Conservation (phyloP, 2,797 vertebrate species). For the Coregonus sp. region DNA sequence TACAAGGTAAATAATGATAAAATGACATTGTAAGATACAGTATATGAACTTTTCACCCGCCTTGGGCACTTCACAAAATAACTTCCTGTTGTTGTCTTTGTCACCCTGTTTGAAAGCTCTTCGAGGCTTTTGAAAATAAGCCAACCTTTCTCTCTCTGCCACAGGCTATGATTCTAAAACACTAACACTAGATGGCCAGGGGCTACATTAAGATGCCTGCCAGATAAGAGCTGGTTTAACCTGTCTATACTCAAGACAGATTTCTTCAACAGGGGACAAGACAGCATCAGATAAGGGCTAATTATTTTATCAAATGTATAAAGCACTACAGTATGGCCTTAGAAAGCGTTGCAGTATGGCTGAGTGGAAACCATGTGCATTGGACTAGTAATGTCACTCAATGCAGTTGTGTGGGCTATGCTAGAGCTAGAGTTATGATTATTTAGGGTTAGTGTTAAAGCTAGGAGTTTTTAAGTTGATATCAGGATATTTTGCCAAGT, state of each 20-base stretch:
- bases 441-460: not conserved
- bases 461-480: not conserved
- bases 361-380: not conserved
- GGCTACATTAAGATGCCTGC: slow-evolving; percentile 42
- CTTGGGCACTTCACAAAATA: slow-evolving; percentile 61
- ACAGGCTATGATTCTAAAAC: slow-evolving; percentile 54
- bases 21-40: no score
- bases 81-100: slow-evolving; percentile 73
- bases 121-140: slow-evolving; percentile 65
- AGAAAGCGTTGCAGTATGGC: not conserved
- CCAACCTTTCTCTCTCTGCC: slow-evolving; percentile 53
- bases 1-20: not conserved
- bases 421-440: no score
- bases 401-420: not conserved
- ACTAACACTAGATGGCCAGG: slow-evolving; percentile 33
- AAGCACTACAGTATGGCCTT: slow-evolving; percentile 15
- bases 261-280: slow-evolving; percentile 20
- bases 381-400: not conserved
- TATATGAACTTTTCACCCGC: slow-evolving; percentile 65
- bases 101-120: slow-evolving; percentile 56
- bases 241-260: slow-evolving; percentile 41
- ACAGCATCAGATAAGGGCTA: not conserved
- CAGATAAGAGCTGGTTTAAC: slow-evolving; percentile 61
- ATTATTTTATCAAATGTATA: not conserved
- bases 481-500: no score